Evolutionary conservation across 2,113 vertebrate species (phyloP), one percentile per base, ranked within the genome.

Genomic region (Cyrtonyx montezumae): DNA sequence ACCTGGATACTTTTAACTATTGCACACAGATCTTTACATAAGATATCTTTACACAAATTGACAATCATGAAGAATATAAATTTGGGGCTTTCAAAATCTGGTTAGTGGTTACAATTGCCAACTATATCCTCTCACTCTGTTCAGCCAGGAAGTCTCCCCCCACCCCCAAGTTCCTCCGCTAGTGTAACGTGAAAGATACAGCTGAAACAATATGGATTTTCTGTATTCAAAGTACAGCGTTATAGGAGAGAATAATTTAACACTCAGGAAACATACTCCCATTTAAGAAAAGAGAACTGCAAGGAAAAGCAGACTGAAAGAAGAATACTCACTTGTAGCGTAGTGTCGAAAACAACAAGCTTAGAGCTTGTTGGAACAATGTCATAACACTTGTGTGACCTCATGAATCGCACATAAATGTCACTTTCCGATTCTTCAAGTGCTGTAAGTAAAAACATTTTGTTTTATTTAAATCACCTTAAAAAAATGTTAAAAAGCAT

Each of bases 391-490:
- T 99, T 99, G 97, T 99, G 99, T 88, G 98, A 99, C 97, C 98
- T 99, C 99, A 99, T 99, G 98, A 99, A 99, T 87, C 99, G 98
- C 98, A 98, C 99, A 97, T 99, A 99, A 97, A 99, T 98, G 84
- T 99, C 99, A 74, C 98, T 98, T 96, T 99, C 99, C 2, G 99
- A 99, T 96, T 99, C 98, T 97, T 98, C 98, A 81, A 97, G 97
- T 96, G 91, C 98, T 98, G 96, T 30, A 96, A 97, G 67, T 88
- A 85, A 92, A 96, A 91, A 95, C 84, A 95, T 92, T 25, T 51
- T 93, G 87, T 84, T 94, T 96, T 96, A 92, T 67, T 95, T 73
- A 53, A 62, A 58, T 6, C 73, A 84, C 53, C 32, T 93, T 68
- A 20, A 37, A 70, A n/a, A 36, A 25, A 46, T n/a, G 53, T 22